Evolutionary conservation across 2,797 vertebrate species (phyloP), one percentile per base, ranked within the genome.

Genomic region (Tokudaia tokunoshimensis): DNA sequence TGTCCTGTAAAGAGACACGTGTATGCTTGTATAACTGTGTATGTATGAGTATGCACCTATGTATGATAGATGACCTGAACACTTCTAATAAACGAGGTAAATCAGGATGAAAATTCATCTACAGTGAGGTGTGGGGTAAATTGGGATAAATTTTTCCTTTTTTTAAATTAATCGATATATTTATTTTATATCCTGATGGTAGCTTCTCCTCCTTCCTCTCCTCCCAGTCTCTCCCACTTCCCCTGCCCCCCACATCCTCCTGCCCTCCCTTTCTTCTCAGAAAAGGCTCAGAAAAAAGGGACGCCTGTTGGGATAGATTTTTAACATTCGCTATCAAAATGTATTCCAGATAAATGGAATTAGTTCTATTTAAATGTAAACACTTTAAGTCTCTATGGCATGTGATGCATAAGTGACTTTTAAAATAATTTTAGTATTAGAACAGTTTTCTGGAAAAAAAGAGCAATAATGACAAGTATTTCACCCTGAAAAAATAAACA

Each of bases 371-470:
- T 89, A 85, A 96, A 79, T 75, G 13, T 93, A 79, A 94, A 80
- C 41, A 59, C 20, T 50, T 10, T 82, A 85, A 95, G 31, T 50
- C 13, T 92, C 8, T 52, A 59, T 82, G 63, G 57, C n/a, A 24
- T 59, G 1, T 44, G 52, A 67, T 57, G 0, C 24, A 14, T 65
- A 75, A 50, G 14, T 63, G 20, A 44, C 57, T 81, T 74, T 76
- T 92, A 94, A 82, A 94, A 93, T 89, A 82, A 52, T 76, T 82
- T 86, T 82, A 76, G 17, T 50, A 86, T 24, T 55, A 80, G 55
- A 19, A 31, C 3, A 75, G 29, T 81, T 93, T 93, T 87, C 65
- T 61, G 26, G 50, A 34, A 94, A 29, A 29, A 9, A 82, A 26
- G 84, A 70, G 8, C n/a, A 79, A 61, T 44, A 65, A 84, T 80